phyloP scores from a whole-genome alignment of 2,888 invertebrate genomes.

The Prenolepis imparis region DNA sequence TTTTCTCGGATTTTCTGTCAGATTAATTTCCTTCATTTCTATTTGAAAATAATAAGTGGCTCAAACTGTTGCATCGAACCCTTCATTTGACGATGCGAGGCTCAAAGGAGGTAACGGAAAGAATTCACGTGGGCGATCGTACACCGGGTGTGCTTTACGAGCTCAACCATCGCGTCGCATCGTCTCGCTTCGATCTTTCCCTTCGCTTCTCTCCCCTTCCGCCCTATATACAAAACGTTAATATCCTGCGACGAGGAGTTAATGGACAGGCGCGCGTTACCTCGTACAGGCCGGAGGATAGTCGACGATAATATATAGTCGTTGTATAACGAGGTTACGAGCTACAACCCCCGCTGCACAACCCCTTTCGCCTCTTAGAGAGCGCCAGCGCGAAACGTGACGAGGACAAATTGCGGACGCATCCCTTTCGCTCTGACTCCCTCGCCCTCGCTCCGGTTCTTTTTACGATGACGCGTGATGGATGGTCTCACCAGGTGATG shows the following conservation, averaged over 20 bases:
- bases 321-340: conserved; percentile 73
- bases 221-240: conserved; percentile 77
- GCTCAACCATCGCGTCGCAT: conserved; percentile 57
- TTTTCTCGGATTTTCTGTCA: not conserved
- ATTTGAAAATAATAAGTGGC: not conserved
- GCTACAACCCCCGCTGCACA: conserved; percentile 57
- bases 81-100: conserved; percentile 11
- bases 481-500: conserved; percentile 83
- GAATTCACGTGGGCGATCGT: conserved; percentile 45
- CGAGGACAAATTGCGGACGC: conserved; percentile 80
- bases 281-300: conserved; percentile 57
- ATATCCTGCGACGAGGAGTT: conserved; percentile 81
- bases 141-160: conserved; percentile 79
- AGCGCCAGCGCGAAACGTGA: conserved; percentile 75
- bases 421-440: conserved; percentile 69
- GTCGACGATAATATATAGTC: conserved; percentile 72
- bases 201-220: not conserved
- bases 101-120: conserved; percentile 42
- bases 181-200: conserved; percentile 11
- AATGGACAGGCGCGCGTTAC: conserved; percentile 73
- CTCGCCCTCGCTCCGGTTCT: conserved; percentile 64
- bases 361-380: conserved; percentile 71
- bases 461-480: conserved; percentile 71
- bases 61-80: conserved; percentile 20
- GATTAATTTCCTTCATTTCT: not conserved